Base-by-base conservation (phyloP, 2,888 invertebrate genomes). In the Cabera pusaria region DNA sequence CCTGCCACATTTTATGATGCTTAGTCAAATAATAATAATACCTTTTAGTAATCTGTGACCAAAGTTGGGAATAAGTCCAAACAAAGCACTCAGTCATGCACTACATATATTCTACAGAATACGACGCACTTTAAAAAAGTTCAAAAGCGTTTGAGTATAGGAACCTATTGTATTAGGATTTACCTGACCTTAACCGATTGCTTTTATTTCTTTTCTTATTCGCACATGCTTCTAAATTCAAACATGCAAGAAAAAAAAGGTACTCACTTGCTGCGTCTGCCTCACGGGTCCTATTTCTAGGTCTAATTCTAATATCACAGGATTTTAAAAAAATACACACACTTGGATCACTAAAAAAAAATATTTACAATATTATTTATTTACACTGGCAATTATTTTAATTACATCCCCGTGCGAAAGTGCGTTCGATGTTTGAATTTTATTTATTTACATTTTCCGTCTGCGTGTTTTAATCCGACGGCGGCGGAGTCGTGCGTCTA, bases 271-370 rank as follows among this genome's bases (percentile, higher is more conserved):
- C 66, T 37, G 51, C 31, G 56, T 43, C 58, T 31, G 49, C 49
- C 52, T 56, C 64, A 59, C 67, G 51, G 66, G 53, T 42, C 58
- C 75, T 79, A n/a, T n/a, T n/a, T n/a, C n/a, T n/a, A n/a, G n/a
- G n/a, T n/a, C n/a, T 79, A 80, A 54, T 56, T 64, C 76, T 85
- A 86, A 78, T 87, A 87, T 87, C 87, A 87, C 87, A 87, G 87
- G 82, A 84, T 86, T 84, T 79, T 49, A 37, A 38, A 48, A 63
- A 65, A 52, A 42, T 58, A 56, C 64, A 70, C 67, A 44, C 68
- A 68, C 65, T 47, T 50, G 20, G 14, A 56, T 49, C 63, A 72
- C 67, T 61, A 53, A 54, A 36, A 31, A 53, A 53, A 48, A 37
- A 52, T 55, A 54, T 60, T 35, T 65, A 68, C 66, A 68, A 62